phyloP scores from a whole-genome alignment of 2,888 invertebrate genomes.

The Microchrysa polita region DNA sequence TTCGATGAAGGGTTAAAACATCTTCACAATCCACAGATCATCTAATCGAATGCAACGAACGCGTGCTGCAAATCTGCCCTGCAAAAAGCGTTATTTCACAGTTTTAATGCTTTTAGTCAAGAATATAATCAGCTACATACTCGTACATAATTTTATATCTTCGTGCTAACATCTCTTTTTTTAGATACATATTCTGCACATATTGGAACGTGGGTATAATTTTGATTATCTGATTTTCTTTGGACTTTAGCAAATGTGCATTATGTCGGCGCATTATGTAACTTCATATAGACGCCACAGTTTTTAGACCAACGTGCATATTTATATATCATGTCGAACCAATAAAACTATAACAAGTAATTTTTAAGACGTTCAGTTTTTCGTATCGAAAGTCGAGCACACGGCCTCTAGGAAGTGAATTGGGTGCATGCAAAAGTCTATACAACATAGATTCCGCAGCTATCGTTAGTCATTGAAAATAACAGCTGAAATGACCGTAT shows the following conservation, averaged over 20 bases:
- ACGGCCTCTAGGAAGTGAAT: constrained; percentile 29
- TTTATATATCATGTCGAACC: constrained; percentile 9
- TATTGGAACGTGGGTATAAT: constrained; percentile 44
- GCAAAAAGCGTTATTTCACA: constrained; percentile 8
- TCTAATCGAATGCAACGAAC: background rate
- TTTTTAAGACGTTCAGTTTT: background rate
- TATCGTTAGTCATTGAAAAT: constrained; percentile 14
- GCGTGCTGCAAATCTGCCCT: constrained; percentile 8
- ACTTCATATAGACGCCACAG: background rate
- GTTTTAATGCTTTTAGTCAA: background rate
- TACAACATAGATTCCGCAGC: background rate
- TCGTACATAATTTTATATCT: background rate
- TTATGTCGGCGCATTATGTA: constrained; percentile 17
- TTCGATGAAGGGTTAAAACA: no score
- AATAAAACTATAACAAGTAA: background rate
- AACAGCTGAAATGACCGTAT: background rate
- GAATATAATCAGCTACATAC: background rate
- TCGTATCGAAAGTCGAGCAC: background rate
- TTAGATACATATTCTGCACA: no score
- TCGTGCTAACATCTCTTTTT: background rate
- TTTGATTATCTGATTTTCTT: constrained; percentile 38
- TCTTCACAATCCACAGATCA: no score
- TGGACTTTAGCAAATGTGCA: constrained; percentile 29
- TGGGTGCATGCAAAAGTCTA: constrained; percentile 15
- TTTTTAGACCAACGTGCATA: background rate